Evolutionary conservation across 2,888 invertebrate genomes (phyloP).

Genomic region (Galeopsomyia nigrocyanea): DNA sequence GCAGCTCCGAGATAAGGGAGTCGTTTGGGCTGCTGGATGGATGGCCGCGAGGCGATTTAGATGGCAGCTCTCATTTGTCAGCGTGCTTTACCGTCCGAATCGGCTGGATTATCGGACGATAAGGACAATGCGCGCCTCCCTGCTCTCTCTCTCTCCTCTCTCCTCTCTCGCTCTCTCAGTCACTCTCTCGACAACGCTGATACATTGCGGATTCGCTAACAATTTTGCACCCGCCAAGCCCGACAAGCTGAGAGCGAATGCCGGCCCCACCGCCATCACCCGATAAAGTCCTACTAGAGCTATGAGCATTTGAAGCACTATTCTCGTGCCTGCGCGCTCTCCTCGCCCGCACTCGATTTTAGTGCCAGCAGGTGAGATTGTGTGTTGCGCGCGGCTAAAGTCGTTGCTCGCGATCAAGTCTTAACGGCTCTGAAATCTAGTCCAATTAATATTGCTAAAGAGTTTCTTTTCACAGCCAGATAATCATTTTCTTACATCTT

Average conservation of each 20-base stretch:
- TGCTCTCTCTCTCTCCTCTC: background rate
- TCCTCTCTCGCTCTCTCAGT: no score
- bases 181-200: conserved; percentile 7
- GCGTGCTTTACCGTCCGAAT: conserved; percentile 27
- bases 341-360: background rate
- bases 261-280: background rate
- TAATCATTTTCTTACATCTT: no score
- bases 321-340: background rate
- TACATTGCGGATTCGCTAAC: conserved; percentile 40
- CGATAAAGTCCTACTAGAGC: background rate
- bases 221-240: conserved; percentile 21
- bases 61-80: conserved; percentile 40
- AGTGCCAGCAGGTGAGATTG: no score
- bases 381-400: no score
- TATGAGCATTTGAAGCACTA: background rate
- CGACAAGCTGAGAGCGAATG: conserved; percentile 8
- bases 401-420: no score
- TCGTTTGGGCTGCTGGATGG: conserved; percentile 16
- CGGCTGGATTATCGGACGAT: conserved; percentile 39
- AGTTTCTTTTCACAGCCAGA: no score
- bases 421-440: no score
- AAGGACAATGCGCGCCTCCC: conserved; percentile 5
- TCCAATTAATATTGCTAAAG: no score
- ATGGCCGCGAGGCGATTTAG: conserved; percentile 30
- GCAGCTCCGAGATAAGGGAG: conserved; percentile 1